Conservation (phyloP, 2,888 invertebrate species). For the Itoplectis maculator region DNA sequence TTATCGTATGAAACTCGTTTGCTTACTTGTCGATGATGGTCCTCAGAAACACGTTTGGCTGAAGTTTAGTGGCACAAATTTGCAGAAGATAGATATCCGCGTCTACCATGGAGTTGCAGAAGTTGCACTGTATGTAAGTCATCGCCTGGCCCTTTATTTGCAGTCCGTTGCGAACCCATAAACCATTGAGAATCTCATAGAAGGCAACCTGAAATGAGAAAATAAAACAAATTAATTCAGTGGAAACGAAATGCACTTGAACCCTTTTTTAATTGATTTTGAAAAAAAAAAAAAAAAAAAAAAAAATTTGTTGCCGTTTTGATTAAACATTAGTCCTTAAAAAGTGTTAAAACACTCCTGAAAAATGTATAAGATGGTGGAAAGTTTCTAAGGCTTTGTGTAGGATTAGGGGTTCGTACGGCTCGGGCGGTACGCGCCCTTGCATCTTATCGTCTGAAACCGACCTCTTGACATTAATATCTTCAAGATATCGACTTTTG, state of each 20-base stretch:
- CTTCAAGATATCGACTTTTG: too few species aligned
- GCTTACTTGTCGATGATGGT: slow-evolving; percentile 94
- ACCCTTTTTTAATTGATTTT: not conserved
- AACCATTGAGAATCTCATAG: slow-evolving; percentile 96
- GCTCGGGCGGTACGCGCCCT: too few species aligned
- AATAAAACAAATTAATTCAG: not conserved
- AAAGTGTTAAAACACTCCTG: too few species aligned
- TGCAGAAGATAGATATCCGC: slow-evolving; percentile 98
- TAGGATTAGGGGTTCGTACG: too few species aligned
- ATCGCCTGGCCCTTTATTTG: slow-evolving; percentile 99
- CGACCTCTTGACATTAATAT: too few species aligned
- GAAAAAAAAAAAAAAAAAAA: too few species aligned
- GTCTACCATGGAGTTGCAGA: slow-evolving; percentile 99
- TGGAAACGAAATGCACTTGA: not conserved
- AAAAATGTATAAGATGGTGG: too few species aligned
- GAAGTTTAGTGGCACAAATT: slow-evolving; percentile 95
- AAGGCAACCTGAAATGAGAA: slow-evolving; percentile 92
- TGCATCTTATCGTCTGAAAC: too few species aligned
- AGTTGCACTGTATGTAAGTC: slow-evolving; percentile 99
- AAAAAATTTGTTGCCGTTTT: too few species aligned
- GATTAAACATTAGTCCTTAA: too few species aligned
- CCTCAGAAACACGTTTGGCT: slow-evolving; percentile 93
- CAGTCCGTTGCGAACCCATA: slow-evolving; percentile 98
- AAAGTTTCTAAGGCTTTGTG: too few species aligned
- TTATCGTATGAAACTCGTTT: not conserved